Evolutionary conservation across 1,140 invertebrate species (phyloP), one percentile per base, ranked within the genome.

Genomic region (Drosophila mauritiana): DNA sequence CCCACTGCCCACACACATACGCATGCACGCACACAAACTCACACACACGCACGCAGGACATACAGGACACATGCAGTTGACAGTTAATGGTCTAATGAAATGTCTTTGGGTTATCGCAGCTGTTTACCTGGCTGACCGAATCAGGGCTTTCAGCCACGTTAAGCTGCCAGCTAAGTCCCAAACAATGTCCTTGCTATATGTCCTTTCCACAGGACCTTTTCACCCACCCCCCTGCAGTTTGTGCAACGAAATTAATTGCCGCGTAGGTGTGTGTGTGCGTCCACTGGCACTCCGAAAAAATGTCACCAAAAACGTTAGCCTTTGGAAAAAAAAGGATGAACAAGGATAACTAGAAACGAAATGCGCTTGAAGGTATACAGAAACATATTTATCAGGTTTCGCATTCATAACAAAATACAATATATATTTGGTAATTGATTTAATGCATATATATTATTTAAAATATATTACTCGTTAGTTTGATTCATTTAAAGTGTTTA

Each of bases 51-150:
- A 17, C 3, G 13, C 7, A 39, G 34, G 57, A 39, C 59, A 51
- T 34, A 11, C n/a, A 51, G 48, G 48, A 63, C 63, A 67, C 64
- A 68, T 86, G 83, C 79, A 83, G 65, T 61, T 88, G 83, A 89
- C 83, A 89, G 65, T 77, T 88, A 83, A 88, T 79, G 83, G 75
- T 79, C 79, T 86, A 86, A 86, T 86, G 83, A 89, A 86, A 86
- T 88, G 83, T 73, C 63, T 77, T 83, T 83, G 83, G 68, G 59
- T 83, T 88, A 72, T 86, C 57, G 82, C 82, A 81, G 59, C 83
- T 77, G 73, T 56, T 67, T 76, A 75, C 78, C 77, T 80, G 59
- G 61, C 70, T 61, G 52, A 69, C 51, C 75, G 57, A 73, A 74
- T 68, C 61, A 58, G 64, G 43, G 25, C 53, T 46, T 58, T 55